phyloP scores from a whole-genome alignment of 2,797 vertebrate genomes.

The Perdix hodgsoniae region DNA sequence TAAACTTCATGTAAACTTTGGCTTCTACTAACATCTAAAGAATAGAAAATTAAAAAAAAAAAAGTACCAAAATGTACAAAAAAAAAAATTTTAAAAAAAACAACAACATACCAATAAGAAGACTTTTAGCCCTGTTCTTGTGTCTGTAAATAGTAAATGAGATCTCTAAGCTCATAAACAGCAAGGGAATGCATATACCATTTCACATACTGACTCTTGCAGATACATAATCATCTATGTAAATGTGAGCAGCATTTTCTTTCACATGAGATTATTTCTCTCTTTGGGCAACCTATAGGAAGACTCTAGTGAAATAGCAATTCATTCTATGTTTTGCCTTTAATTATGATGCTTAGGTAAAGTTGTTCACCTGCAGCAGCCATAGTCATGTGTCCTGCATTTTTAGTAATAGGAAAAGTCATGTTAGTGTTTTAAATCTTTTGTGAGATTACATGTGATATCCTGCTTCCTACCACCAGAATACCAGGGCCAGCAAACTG shows the following conservation, averaged over 20 bases:
- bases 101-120: background rate
- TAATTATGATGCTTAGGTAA: background rate
- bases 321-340: background rate
- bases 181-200: background rate
- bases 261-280: background rate
- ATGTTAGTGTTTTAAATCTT: background rate
- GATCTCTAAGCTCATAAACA: background rate
- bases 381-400: background rate
- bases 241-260: background rate
- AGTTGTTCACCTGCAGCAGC: background rate
- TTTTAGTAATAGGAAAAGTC: background rate
- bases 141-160: background rate
- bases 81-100: background rate
- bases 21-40: background rate
- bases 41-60: background rate
- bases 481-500: background rate
- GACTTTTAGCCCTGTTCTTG: background rate
- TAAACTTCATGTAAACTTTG: background rate
- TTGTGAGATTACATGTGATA: background rate
- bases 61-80: too few species aligned
- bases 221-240: background rate
- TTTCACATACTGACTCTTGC: background rate
- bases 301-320: background rate
- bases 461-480: background rate
- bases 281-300: background rate